Evolutionary conservation across 1,140 invertebrate genomes (phyloP).

Genomic region (Heliconius hermathena): DNA sequence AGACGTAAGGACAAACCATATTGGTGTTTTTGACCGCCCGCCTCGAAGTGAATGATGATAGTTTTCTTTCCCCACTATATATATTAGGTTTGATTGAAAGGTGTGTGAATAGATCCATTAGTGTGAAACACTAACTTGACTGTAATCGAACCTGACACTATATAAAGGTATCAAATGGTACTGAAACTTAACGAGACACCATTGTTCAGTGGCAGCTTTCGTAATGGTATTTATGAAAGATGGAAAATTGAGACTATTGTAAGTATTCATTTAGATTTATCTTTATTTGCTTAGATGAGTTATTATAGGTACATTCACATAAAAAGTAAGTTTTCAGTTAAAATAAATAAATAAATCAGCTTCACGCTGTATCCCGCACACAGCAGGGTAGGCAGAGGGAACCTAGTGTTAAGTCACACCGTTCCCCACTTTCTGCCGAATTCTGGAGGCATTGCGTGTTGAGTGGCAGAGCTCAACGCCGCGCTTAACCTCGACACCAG

Average conservation of each 20-base stretch:
- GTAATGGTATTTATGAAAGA: background rate
- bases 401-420: too few species aligned
- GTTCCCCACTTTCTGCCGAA: too few species aligned
- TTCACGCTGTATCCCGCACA: too few species aligned
- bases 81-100: conserved; percentile 57
- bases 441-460: too few species aligned
- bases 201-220: conserved; percentile 20
- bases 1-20: conserved; percentile 46
- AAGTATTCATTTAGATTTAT: background rate
- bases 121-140: conserved; percentile 23
- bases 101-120: conserved; percentile 63
- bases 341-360: too few species aligned
- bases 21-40: conserved; percentile 13
- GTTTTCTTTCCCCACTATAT: conserved; percentile 51
- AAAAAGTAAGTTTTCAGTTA: too few species aligned
- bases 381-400: too few species aligned
- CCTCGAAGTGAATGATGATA: conserved; percentile 15
- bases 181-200: conserved; percentile 9
- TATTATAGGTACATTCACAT: too few species aligned
- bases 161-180: conserved; percentile 29
- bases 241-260: background rate
- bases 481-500: too few species aligned
- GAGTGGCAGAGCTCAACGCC: too few species aligned
- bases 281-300: background rate
- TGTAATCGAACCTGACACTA: conserved; percentile 38